Conservation (phyloP, 2,888 invertebrate genomes). For the Diachrysia chrysitis region DNA sequence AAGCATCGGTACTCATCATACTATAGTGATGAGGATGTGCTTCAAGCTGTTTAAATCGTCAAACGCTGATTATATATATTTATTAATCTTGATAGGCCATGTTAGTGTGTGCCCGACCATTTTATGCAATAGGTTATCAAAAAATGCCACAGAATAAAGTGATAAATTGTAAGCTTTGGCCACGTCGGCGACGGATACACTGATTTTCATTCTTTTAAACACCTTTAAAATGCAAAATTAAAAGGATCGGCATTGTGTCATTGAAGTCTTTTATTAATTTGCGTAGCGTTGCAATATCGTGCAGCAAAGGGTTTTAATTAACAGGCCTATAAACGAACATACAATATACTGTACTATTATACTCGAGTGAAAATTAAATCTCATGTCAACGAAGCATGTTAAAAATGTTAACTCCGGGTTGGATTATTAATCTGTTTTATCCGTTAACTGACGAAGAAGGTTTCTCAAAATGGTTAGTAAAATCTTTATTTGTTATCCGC, state of each 20-base stretch:
- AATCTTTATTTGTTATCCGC: slow-evolving; percentile 16
- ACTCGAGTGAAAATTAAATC: slow-evolving; percentile 20
- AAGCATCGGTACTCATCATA: too few relatives aligned
- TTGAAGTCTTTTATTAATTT: neutral
- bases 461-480: slow-evolving; percentile 17
- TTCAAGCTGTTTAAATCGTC: too few relatives aligned
- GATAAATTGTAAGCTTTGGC: too few relatives aligned
- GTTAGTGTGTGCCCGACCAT: too few relatives aligned
- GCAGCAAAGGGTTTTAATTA: neutral
- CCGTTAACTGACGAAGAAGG: slow-evolving; percentile 23
- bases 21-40: too few relatives aligned
- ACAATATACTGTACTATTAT: neutral
- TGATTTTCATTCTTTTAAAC: neutral
- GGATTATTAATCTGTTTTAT: slow-evolving; percentile 32
- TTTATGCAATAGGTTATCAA: too few relatives aligned
- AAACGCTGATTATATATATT: too few relatives aligned
- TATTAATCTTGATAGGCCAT: too few relatives aligned
- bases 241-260: neutral
- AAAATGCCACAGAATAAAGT: too few relatives aligned
- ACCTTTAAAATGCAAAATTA: neutral
- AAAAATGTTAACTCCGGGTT: slow-evolving; percentile 22
- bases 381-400: slow-evolving; percentile 29
- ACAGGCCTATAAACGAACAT: neutral
- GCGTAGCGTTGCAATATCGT: neutral
- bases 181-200: too few relatives aligned